Evolutionary conservation across 92 coral and sea anemone genomes (phyloP), one percentile per base, ranked within the genome.

Genomic region (Diadumene lineata): DNA sequence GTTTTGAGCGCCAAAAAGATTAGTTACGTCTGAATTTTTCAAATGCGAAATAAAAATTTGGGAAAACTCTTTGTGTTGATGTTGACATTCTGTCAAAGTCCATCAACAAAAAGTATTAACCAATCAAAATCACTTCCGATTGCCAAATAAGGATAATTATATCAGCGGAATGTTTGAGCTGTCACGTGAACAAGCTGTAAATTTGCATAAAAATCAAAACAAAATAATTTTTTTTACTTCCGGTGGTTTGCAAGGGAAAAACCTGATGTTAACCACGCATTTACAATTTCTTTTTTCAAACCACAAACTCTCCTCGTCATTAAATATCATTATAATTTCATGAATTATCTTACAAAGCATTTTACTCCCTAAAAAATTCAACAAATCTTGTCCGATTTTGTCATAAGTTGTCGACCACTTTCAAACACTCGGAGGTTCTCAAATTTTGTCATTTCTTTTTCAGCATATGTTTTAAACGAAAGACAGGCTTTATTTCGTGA

Each of bases 1-100:
- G 61, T 34, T 82, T 71, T 64, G 68, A 66, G 78, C 66, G 85
- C 78, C 57, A 74, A 83, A 79, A 85, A 72, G 46, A 19, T 22
- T 64, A 60, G 46, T 30, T 64, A 2, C 81, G 72, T 19, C 60
- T 66, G 68, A 30, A 33, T 31, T 56, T 56, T 78, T 78, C 82
- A 27, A 53, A 73, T 76, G 75, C 82, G 75, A 82, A 82, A 75
- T 74, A 73, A 72, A 73, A 73, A 65, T 81, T 78, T 81, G 79
- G 97, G 97, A 89, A 91, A 91, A 91, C 86, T 89, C 86, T 89
- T 77, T 74, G 78, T 88, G 93, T 88, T 84, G 88, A 76, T 91
- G 97, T 91, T 91, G 97, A 91, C 97, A 91, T 91, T 79, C 93
- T 91, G 97, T 91, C 93, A 88, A 72, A 80, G 72, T 68, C 88